Percentiles rank a stretch among this genome's conserved stretches.
Evolutionary conservation across 2,113 vertebrate species (phyloP).

Genomic region (Verasper variegatus): DNA sequence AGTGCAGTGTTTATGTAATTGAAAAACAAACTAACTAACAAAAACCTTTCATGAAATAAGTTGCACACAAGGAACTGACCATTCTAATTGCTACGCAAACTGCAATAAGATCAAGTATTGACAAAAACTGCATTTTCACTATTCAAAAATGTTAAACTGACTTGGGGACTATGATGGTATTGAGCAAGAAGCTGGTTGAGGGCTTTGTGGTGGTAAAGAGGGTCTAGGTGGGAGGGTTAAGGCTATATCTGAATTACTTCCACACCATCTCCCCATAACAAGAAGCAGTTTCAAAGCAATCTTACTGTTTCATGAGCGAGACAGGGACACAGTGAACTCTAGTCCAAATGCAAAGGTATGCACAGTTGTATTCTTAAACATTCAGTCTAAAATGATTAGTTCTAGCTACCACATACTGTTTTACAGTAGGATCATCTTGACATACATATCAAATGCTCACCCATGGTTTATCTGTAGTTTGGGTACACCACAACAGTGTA

Average conservation of each 20-base stretch:
- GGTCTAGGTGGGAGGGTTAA: conserved; percentile 60
- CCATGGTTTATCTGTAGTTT: conserved; percentile 36
- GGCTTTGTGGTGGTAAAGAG: conserved; percentile 29
- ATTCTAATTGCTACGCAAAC: conserved; percentile 74
- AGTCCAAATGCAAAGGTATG: conserved; percentile 40
- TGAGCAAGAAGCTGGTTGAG: conserved; percentile 40
- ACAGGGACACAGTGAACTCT: conserved; percentile 33
- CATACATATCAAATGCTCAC: conserved; percentile 51
- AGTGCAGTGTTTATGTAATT: conserved; percentile 77
- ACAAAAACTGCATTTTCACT: conserved; percentile 78
- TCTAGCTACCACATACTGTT: conserved; percentile 51
- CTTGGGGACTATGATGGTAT: conserved; percentile 51
- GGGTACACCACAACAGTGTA: conserved; percentile 38
- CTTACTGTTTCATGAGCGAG: conserved; percentile 24
- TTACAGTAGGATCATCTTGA: conserved; percentile 58
- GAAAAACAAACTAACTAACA: conserved; percentile 41
- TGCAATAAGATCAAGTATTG: conserved; percentile 80
- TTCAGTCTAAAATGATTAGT: conserved; percentile 63
- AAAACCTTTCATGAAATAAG: conserved; percentile 52
- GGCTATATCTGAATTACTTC: conserved; percentile 62
- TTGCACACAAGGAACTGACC: conserved; percentile 73
- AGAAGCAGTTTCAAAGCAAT: conserved; percentile 24
- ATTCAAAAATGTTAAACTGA: conserved; percentile 65
- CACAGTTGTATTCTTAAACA: conserved; percentile 54
- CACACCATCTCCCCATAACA: conserved; percentile 26